Evolutionary conservation across 2,888 invertebrate species (phyloP), one percentile per base, ranked within the genome.

Genomic region (Lithophane leautieri): DNA sequence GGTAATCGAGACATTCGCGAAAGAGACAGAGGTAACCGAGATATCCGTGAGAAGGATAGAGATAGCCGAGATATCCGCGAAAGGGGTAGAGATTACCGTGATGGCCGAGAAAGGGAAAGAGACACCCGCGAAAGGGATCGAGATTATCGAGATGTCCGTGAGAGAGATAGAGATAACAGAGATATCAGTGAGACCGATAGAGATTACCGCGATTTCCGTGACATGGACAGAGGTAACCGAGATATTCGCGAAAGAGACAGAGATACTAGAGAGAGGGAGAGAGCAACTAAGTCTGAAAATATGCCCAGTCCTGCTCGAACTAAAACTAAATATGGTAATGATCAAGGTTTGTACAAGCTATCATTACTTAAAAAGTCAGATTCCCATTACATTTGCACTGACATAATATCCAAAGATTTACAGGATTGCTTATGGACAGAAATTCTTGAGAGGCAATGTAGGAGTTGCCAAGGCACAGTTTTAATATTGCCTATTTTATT

Each of bases 271-370:
- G 47, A 93, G 82, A 84, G 22, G 28, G 90, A 92, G 67, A 87
- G 84, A 79, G 85, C 85, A 34, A 67, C 78, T 7, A 92, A 90
- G 85, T 69, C 82, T 52, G 93, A 93, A 56, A 85, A 89, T 84
- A 73, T 86, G 60, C 81, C 91, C 40, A 95, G 95, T 87, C 95
- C 95, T 69, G 82, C 82, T 50, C 92, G 90, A 82, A 89, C 83
- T 71, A 94, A 87, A 83, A 91, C 85, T 66, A 94, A 92, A 88
- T 87, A 89, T 68, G 84, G 89, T 50, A 75, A 81, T 73, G 91
- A 91, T 79, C 88, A 88, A 89, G 92, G 92, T 91, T 78, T 76
- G 88, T 86, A 75, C 19, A 60, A n/a, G 22, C 34, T 73, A 34
- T 68, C 76, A 66, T 61, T 42, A 52, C 47, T 70, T 44, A 42